Conservation (phyloP, 1,140 invertebrate genomes). For the Aphidius ervi region DNA sequence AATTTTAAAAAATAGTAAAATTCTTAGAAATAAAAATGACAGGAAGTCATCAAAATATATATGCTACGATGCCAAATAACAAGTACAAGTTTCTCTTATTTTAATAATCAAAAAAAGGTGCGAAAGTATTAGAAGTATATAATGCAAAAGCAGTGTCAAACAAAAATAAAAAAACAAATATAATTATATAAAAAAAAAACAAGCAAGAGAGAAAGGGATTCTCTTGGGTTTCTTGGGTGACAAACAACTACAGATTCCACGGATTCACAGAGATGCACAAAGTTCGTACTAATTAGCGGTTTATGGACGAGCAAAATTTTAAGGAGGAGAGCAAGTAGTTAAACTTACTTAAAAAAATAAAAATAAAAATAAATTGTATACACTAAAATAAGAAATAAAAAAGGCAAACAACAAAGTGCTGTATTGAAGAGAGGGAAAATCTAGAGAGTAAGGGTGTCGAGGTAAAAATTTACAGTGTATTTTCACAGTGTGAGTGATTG, state of each 20-base stretch:
- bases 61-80: constrained; percentile 39
- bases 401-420: constrained; percentile 2
- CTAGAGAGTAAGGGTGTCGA: not conserved
- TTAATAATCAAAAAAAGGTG: constrained; percentile 33
- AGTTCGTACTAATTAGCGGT: constrained; percentile 44
- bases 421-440: not conserved
- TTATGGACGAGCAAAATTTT: constrained; percentile 28
- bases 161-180: not conserved
- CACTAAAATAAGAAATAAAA: constrained; percentile 10
- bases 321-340: constrained; percentile 12
- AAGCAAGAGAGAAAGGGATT: not conserved
- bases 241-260: constrained; percentile 47
- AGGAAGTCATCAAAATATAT: constrained; percentile 21
- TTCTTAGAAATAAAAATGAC: not conserved
- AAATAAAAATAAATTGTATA: not conserved
- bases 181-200: not conserved
- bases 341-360: constrained; percentile 12
- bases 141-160: not conserved
- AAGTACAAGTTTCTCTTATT: constrained; percentile 33
- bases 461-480: constrained; percentile 28
- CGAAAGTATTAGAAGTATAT: constrained; percentile 6
- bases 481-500: constrained; percentile 49
- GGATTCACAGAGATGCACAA: constrained; percentile 39
- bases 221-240: constrained; percentile 33
- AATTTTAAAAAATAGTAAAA: not conserved